phyloP scores from a whole-genome alignment of 2,797 vertebrate species.

The Lagodon rhomboides region DNA sequence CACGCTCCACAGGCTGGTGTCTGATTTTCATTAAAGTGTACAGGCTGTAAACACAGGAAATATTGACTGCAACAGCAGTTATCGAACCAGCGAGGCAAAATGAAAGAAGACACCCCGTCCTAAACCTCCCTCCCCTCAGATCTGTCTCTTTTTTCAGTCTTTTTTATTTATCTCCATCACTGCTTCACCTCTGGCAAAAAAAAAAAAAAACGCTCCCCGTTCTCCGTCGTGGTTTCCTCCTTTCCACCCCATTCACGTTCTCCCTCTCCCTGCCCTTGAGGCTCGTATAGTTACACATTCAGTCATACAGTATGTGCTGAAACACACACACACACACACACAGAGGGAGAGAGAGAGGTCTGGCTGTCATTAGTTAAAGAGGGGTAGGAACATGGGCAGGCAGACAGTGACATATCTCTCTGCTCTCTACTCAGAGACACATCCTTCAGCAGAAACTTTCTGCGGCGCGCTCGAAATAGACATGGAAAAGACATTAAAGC shows the following conservation, averaged over 20 bases:
- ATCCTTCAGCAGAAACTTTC: constrained; percentile 82
- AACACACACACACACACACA: constrained; percentile 20
- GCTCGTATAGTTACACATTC: constrained; percentile 40
- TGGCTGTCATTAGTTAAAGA: constrained; percentile 80
- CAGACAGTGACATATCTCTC: constrained; percentile 82
- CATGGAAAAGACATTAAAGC: constrained; percentile 84
- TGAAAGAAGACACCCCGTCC: constrained; percentile 57
- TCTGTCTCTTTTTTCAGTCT: constrained; percentile 43
- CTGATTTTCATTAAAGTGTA: constrained; percentile 76
- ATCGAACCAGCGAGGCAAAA: constrained; percentile 59
- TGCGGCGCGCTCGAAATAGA: constrained; percentile 79
- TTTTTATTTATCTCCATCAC: constrained; percentile 50
- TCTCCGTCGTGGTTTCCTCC: constrained; percentile 52
- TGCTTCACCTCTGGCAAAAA: constrained; percentile 45
- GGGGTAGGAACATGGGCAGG: constrained; percentile 68
- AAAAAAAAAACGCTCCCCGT: constrained; percentile 43
- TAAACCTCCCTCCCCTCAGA: constrained; percentile 41
- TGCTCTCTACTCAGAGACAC: constrained; percentile 77
- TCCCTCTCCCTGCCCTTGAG: constrained; percentile 23
- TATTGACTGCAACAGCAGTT: constrained; percentile 63
- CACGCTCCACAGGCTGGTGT: constrained; percentile 42
- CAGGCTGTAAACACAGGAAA: constrained; percentile 78
- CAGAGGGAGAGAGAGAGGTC: constrained; percentile 33
- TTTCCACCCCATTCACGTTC: constrained; percentile 37
- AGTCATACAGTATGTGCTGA: constrained; percentile 11